phyloP scores from a whole-genome alignment of 2,888 invertebrate genomes.

The Andrena bucephala region DNA sequence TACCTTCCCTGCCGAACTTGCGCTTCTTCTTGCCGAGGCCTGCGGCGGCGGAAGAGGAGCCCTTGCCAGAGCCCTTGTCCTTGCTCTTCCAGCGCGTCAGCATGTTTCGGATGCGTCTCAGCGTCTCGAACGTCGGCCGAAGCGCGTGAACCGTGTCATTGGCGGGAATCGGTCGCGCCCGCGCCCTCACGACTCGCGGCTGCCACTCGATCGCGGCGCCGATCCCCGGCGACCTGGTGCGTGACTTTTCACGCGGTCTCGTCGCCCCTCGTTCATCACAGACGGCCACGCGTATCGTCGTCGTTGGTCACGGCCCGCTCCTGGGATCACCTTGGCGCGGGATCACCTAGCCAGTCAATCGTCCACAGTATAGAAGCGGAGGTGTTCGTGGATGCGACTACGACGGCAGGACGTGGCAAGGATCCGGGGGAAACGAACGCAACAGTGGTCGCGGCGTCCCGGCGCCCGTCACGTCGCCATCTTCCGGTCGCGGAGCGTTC shows the following conservation, averaged over 20 bases:
- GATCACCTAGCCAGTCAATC: not conserved
- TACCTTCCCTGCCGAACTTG: conserved; percentile 92
- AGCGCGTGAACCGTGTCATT: conserved; percentile 34
- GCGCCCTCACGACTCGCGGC: conserved; percentile 37
- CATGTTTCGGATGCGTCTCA: conserved; percentile 86
- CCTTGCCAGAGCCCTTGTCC: conserved; percentile 91
- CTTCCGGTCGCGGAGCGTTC: conserved; percentile 61
- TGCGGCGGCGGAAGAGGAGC: conserved; percentile 85
- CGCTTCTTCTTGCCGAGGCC: conserved; percentile 91
- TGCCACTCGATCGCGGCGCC: conserved; percentile 26
- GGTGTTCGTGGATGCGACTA: not conserved
- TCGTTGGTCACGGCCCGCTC: not conserved
- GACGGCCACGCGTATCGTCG: conserved; percentile 23
- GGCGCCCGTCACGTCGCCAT: conserved; percentile 67
- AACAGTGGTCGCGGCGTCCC: conserved; percentile 49
- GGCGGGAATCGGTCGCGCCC: conserved; percentile 23
- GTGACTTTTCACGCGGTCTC: conserved; percentile 41
- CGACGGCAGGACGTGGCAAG: not conserved
- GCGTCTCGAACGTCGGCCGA: conserved; percentile 55
- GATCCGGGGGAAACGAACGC: conserved; percentile 16
- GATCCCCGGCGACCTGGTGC: conserved; percentile 28
- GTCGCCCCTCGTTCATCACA: conserved; percentile 62
- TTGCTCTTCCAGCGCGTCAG: conserved; percentile 94
- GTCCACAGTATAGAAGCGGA: not conserved
- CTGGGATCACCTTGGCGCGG: not conserved